Base-by-base conservation (phyloP, 2,888 invertebrate species). In the Gibbula magus region DNA sequence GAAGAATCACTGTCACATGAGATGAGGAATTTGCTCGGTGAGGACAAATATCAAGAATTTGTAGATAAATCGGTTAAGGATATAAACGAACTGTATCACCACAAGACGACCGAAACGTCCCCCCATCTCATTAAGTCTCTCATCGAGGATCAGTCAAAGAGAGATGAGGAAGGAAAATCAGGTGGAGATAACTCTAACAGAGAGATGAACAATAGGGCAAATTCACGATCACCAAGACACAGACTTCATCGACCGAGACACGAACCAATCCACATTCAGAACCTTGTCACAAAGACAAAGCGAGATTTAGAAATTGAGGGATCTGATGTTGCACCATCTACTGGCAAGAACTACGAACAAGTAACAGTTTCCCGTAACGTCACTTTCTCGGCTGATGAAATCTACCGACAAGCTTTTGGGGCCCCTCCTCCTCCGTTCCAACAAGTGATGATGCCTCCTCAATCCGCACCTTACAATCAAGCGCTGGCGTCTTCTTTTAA, bases 321-420 rank as follows among this genome's bases (percentile, higher is more conserved):
- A 22, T 39, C 51, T 20, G 45, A 39, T 22, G 56, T 66, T 13
- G 53, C 66, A 0, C 8, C n/a, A 22, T 66, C 70, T 25, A 67
- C 51, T 39, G 54, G 78, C 45, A 85, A 82, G 76, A 89, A 88
- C 75, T 89, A 90, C 78, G 88, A 89, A 29, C 88, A 88, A 79
- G 82, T 88, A 0, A 83, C 84, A 39, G 84, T 89, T 0, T 82
- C 88, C 13, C 85, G 84, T 79, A 89, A 88, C 78, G 86, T 89
- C 51, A 86, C 87, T 3, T 91, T 88, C 81, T 89, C 91, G n/a
- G 83, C 89, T 18, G 86, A 88, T 83, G 89, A 91, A 80, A 91
- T 91, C 67, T 91, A 91, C 80, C 81, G 85, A 13, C 88, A 91
- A 75, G 91, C 91, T 5, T 89, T 84, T 82, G 86, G 85, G 22